These are phyloP conservation scores for Caenorhabditis sulstoni DNA, from an alignment of 2,888 invertebrate species.

Conservation along the genomic window DNA sequence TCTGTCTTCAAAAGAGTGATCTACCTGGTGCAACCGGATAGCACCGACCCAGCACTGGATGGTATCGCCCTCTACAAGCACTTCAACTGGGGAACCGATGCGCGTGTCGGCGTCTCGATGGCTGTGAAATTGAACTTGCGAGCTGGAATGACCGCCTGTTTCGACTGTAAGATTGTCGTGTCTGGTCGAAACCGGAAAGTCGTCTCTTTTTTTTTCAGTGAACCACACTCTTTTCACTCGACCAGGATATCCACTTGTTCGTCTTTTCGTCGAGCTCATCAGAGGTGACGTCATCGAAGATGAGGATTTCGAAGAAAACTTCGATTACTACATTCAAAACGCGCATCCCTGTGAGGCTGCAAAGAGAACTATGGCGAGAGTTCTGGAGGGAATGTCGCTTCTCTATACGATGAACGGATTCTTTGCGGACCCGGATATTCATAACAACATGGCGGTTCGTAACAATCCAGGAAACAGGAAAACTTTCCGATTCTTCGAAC, in stretches of 20 bases:
- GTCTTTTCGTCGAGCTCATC: constrained; percentile 19
- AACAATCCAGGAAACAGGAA: neutral
- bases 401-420: neutral
- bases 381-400: neutral
- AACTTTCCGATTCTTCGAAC: constrained; percentile 13
- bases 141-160: constrained; percentile 34
- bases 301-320: constrained; percentile 5
- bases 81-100: constrained; percentile 17
- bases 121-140: constrained; percentile 17
- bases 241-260: constrained; percentile 21
- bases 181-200: too few relatives aligned
- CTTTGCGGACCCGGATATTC: neutral
- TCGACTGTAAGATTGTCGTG: constrained; percentile 7
- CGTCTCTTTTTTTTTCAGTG: constrained; percentile 8
- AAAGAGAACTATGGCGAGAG: neutral
- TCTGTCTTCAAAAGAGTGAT: constrained; percentile 1
- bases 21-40: neutral
- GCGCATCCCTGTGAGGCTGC: neutral
- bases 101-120: constrained; percentile 19
- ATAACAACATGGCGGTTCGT: neutral
- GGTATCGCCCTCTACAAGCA: neutral
- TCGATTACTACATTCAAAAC: neutral
- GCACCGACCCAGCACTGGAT: neutral
- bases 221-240: constrained; percentile 22
- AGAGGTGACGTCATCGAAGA: neutral